Percentiles rank a stretch among this genome's conserved stretches.
phyloP scores from a whole-genome alignment of 2,797 vertebrate species.

The Manis crassicaudata region DNA sequence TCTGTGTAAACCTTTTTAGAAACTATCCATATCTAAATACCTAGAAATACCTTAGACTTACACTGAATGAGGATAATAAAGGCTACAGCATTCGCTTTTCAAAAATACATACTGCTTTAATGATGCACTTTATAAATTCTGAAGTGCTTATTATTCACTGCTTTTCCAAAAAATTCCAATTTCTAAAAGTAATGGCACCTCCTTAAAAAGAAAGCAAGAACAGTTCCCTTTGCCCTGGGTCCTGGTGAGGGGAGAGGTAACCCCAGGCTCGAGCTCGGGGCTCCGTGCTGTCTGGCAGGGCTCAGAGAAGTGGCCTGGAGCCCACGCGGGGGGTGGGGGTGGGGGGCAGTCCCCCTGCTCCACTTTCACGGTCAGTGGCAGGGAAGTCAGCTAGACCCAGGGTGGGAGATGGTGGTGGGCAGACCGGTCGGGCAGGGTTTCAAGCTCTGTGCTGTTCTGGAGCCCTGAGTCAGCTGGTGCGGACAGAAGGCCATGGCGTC shows the following conservation, averaged over 20 bases:
- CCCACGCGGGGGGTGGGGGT: too few relatives aligned
- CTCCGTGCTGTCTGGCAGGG: background rate
- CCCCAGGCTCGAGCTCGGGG: too few relatives aligned
- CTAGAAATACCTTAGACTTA: background rate
- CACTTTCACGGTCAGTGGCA: fast-evolving
- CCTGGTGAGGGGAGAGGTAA: background rate
- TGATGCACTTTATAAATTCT: background rate
- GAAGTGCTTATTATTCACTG: background rate
- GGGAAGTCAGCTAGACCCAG: background rate
- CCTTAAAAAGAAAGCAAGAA: background rate
- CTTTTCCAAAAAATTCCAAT: background rate
- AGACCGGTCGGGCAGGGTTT: background rate
- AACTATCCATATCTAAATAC: background rate
- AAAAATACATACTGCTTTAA: background rate
- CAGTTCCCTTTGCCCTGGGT: background rate
- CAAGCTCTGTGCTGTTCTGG: background rate
- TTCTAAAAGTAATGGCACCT: background rate
- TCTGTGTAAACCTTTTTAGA: background rate
- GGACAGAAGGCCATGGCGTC: background rate
- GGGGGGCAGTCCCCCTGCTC: too few relatives aligned
- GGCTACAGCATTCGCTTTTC: background rate
- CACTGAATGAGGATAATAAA: background rate
- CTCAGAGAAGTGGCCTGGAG: background rate
- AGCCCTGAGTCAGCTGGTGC: background rate
- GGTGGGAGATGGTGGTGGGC: fast-evolving